These are phyloP conservation scores for Luperina testacea DNA, from an alignment of 2,888 invertebrate species.

Conservation along the genomic window DNA sequence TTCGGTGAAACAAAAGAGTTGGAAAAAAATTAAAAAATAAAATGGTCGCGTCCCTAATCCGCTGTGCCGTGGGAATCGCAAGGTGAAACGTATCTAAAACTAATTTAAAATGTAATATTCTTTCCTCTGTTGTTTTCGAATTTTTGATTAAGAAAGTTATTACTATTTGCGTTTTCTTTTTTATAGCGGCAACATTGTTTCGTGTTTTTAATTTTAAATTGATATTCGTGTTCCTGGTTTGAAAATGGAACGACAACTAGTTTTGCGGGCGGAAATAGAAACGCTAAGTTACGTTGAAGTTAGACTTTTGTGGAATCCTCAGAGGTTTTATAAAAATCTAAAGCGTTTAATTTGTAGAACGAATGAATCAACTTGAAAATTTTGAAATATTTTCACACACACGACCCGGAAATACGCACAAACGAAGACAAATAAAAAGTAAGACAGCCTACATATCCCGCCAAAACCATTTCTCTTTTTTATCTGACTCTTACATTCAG, in stretches of 20 bases:
- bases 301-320: background rate
- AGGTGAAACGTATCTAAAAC: conserved; percentile 88
- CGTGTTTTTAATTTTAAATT: conserved; percentile 31
- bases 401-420: conserved; percentile 24
- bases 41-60: conserved; percentile 83
- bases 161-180: conserved; percentile 63
- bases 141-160: conserved; percentile 72
- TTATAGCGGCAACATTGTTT: conserved; percentile 24
- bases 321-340: background rate
- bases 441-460: conserved; percentile 32
- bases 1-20: conserved; percentile 87
- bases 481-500: background rate
- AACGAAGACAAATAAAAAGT: conserved; percentile 13
- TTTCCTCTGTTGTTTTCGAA: conserved; percentile 81
- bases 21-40: conserved; percentile 83
- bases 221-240: conserved; percentile 30
- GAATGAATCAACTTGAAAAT: conserved; percentile 9
- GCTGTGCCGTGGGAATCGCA: conserved; percentile 88
- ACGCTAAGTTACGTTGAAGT: background rate
- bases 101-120: conserved; percentile 90
- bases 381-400: conserved; percentile 22
- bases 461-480: conserved; percentile 33
- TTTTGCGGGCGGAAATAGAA: conserved; percentile 11
- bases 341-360: background rate
- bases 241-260: conserved; percentile 24